These are phyloP conservation scores for Acleris emargana DNA, from an alignment of 2,888 invertebrate genomes.

Conservation along the genomic window DNA sequence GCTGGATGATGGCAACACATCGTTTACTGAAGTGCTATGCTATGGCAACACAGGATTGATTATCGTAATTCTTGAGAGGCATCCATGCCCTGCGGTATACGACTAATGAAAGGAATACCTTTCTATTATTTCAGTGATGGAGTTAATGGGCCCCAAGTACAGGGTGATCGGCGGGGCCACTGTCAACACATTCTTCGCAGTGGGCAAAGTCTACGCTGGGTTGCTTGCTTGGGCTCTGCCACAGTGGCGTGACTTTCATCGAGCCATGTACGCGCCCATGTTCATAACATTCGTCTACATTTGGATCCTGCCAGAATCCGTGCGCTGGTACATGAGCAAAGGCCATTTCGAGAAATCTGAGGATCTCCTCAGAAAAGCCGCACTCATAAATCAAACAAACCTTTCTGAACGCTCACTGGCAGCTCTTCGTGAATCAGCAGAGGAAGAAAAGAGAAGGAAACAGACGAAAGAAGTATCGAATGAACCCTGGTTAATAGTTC, in stretches of 20 bases:
- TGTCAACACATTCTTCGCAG: slow-evolving; percentile 86
- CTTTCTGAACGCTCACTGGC: slow-evolving; percentile 59
- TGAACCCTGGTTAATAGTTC: slow-evolving; percentile 63
- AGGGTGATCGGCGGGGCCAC: slow-evolving; percentile 88
- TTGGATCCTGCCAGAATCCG: slow-evolving; percentile 87
- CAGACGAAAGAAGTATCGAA: slow-evolving; percentile 43
- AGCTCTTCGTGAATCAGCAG: slow-evolving; percentile 50
- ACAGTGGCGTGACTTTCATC: slow-evolving; percentile 87
- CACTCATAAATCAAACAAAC: slow-evolving; percentile 80
- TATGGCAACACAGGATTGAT: no score
- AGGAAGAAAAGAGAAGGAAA: slow-evolving; percentile 51
- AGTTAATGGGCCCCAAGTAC: slow-evolving; percentile 88
- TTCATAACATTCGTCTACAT: slow-evolving; percentile 85
- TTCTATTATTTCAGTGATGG: slow-evolving; percentile 83
- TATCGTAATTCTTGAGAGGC: no score
- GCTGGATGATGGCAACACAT: no score
- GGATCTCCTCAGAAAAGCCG: slow-evolving; percentile 84
- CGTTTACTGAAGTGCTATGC: no score
- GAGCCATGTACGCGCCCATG: slow-evolving; percentile 87
- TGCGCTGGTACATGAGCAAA: slow-evolving; percentile 90
- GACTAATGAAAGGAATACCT: not conserved
- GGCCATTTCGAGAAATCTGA: slow-evolving; percentile 86
- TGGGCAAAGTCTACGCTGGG: slow-evolving; percentile 87
- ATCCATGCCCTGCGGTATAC: no score
- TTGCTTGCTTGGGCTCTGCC: slow-evolving; percentile 86